Conservation (phyloP, 2,888 invertebrate species). For the Drosophila anomalata region DNA sequence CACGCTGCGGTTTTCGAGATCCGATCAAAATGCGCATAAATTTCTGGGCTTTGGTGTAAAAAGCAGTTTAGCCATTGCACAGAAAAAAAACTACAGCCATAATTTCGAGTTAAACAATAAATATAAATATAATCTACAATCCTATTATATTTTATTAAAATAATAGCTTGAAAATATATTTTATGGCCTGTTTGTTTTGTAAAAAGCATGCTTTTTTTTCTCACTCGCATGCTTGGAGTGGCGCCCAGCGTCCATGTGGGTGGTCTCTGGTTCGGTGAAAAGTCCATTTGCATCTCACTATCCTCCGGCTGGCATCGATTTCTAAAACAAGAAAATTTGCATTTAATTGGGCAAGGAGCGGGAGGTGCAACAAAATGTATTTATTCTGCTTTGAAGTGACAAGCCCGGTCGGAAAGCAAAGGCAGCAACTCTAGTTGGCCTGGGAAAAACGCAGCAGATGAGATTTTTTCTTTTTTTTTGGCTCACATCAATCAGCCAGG, state of each 20-base stretch:
- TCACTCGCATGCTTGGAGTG: slow-evolving; percentile 24
- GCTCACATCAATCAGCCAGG: slow-evolving; percentile 64
- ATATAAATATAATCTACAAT: background rate
- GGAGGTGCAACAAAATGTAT: slow-evolving; percentile 58
- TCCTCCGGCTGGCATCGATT: slow-evolving; percentile 58
- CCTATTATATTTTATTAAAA: too few species aligned
- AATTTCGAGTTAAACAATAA: background rate
- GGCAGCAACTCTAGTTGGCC: slow-evolving; percentile 14
- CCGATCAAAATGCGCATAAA: slow-evolving; percentile 77
- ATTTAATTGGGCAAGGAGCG: slow-evolving; percentile 71
- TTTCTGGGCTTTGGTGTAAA: slow-evolving; percentile 41
- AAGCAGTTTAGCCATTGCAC: slow-evolving; percentile 19
- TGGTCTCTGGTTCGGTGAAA: slow-evolving; percentile 51
- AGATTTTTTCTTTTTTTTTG: slow-evolving; percentile 12
- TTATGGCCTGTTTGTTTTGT: background rate
- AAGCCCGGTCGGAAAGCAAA: slow-evolving; percentile 32
- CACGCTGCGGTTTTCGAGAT: slow-evolving; percentile 64
- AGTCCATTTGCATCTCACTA: slow-evolving; percentile 69
- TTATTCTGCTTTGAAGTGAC: slow-evolving; percentile 69
- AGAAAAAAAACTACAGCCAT: background rate
- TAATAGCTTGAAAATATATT: background rate
- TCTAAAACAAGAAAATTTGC: slow-evolving; percentile 75
- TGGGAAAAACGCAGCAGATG: slow-evolving; percentile 21
- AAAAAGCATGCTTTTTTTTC: slow-evolving; percentile 2
- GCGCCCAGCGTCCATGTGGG: slow-evolving; percentile 72